Evolutionary conservation across 2,113 vertebrate species (phyloP), one percentile per base, ranked within the genome.

Genomic region (Ptilonorhynchus violaceus): DNA sequence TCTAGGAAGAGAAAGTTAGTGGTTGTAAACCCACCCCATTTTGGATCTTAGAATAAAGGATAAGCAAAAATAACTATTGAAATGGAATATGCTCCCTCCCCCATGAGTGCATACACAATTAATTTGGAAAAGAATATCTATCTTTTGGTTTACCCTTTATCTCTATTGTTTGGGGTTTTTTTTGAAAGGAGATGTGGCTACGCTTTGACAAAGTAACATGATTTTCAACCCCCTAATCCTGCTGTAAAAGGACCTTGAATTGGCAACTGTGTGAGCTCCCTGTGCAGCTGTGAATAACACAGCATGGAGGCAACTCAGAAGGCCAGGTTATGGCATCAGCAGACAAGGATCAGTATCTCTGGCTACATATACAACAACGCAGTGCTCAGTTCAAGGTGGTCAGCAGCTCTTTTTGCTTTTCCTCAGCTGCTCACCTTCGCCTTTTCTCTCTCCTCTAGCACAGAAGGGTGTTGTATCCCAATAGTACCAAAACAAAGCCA

Each of bases 161-260:
- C 22, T 79, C 17, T 39, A 24, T 33, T 39, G 7, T 4, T 9
- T 60, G 30, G 24, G 1, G 2, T 24, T 79, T 25, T 35, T 35
- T 33, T 60, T 13, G 37, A 50, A 42, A 42, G 60, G 23, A 60
- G 39, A 28, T 85, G 60, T 15, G 33, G 15, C 6, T 31, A 76
- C 1, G 1, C 3, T 58, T 88, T 56, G 21, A 76, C 25, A 82
- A 52, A 55, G 11, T 64, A 87, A 39, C 10, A 11, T 21, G n/a
- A 21, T 74, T 78, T 83, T 58, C 56, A 79, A 11, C 8, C 28
- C 12, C 0, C 0, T n/a, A 27, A 18, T 72, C 7, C 49, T 69
- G 9, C 28, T 76, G 10, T 74, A 39, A 76, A 88, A 77, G 10
- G n/a, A 47, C 15, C 56, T 92, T 62, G 50, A 68, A 66, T 25